Evolutionary conservation across 2,888 invertebrate genomes (phyloP).

Genomic region (Phaonia tiefii): DNA sequence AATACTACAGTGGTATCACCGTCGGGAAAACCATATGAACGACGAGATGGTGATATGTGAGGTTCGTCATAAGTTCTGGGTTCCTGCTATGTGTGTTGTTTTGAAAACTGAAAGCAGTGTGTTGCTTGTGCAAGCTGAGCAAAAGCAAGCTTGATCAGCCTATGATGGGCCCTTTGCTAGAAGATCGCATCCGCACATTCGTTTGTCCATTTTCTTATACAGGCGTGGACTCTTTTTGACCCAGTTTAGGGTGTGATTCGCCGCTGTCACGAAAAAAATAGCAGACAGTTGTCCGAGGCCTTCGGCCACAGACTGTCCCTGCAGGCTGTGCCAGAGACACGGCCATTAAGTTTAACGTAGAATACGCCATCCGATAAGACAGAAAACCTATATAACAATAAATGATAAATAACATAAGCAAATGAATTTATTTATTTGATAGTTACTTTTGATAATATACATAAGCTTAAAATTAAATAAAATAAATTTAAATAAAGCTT

Average conservation of each 20-base stretch:
- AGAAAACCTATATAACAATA: no score
- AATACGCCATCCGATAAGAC: no score
- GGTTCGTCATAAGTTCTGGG: constrained; percentile 17
- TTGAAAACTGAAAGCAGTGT: constrained; percentile 10
- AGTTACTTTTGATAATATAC: no score
- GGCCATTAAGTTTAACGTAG: no score
- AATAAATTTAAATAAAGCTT: no score
- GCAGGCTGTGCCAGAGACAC: no score
- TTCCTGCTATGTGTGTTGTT: constrained; percentile 21
- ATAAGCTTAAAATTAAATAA: no score
- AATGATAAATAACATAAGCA: no score
- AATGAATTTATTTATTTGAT: no score
- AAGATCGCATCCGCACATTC: constrained; percentile 18
- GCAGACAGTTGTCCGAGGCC: no score
- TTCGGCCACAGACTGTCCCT: no score
- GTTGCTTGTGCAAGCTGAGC: constrained; percentile 10
- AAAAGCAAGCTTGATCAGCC: constrained; percentile 24
- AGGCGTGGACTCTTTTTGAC: constrained; percentile 52
- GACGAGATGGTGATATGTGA: neutral
- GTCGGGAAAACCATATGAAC: constrained; percentile 13
- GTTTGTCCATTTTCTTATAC: constrained; percentile 58
- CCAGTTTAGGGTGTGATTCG: constrained; percentile 15
- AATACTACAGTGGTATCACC: neutral
- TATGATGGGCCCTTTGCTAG: neutral
- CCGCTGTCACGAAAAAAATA: constrained; percentile 52